Evolutionary conservation across 2,888 invertebrate species (phyloP).

Genomic region (Teinopalpus imperialis): DNA sequence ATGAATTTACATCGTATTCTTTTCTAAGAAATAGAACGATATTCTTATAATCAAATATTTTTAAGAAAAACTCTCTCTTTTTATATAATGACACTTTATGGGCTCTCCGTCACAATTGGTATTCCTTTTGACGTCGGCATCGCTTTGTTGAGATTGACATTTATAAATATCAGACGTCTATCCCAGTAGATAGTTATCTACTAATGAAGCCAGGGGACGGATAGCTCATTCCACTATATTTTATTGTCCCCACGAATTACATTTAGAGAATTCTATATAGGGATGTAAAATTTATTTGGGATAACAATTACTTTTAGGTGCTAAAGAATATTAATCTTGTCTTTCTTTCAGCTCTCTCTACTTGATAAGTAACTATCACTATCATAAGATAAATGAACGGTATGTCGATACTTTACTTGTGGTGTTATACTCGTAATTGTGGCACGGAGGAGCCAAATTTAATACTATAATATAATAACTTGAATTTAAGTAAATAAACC

Average conservation of each 20-base stretch:
- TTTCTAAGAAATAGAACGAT: no score
- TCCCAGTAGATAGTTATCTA: constrained; percentile 48
- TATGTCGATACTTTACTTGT: constrained; percentile 43
- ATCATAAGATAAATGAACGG: constrained; percentile 72
- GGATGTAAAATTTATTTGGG: constrained; percentile 29
- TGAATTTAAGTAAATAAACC: no score
- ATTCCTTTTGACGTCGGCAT: background rate
- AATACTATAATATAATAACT: no score
- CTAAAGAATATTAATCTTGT: no score
- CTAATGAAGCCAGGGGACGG: constrained; percentile 54
- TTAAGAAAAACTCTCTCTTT: background rate
- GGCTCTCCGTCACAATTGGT: no score
- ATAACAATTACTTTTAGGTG: no score
- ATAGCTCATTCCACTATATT: constrained; percentile 49
- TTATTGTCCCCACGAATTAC: constrained; percentile 57
- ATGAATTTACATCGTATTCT: no score
- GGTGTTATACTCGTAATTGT: constrained; percentile 2
- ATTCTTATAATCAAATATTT: no score
- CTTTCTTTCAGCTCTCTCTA: no score
- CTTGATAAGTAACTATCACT: no score
- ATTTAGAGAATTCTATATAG: constrained; percentile 45
- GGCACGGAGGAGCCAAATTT: background rate
- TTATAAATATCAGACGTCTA: constrained; percentile 38
- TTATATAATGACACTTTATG: no score
- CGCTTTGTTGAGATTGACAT: constrained; percentile 31